These are phyloP conservation scores for Tachypleus tridentatus DNA, from an alignment of 1,140 invertebrate species.

Conservation along the genomic window DNA sequence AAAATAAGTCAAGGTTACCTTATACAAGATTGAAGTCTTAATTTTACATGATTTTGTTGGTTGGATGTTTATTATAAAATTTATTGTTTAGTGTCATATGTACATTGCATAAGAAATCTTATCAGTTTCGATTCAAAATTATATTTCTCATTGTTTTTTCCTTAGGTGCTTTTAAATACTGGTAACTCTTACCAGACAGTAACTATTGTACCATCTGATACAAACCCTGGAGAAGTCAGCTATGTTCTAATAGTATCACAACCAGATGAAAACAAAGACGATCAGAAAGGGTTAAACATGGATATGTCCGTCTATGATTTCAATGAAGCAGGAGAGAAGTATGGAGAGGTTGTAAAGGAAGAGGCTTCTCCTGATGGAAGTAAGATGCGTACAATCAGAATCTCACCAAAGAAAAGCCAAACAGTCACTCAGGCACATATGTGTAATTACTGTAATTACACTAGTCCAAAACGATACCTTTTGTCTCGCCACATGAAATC, in stretches of 20 bases:
- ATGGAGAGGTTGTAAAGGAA: slow-evolving; percentile 19
- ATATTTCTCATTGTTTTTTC: not conserved
- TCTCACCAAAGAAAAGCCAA: slow-evolving; percentile 53
- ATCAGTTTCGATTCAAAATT: too few species aligned
- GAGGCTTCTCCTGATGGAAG: slow-evolving; percentile 17
- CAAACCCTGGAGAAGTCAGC: slow-evolving; percentile 63
- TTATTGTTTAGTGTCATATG: too few species aligned
- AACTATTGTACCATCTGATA: slow-evolving; percentile 70
- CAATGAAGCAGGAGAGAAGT: slow-evolving; percentile 34
- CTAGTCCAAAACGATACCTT: slow-evolving; percentile 74
- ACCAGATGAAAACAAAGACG: slow-evolving; percentile 22
- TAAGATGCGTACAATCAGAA: slow-evolving; percentile 17
- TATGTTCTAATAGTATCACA: slow-evolving; percentile 81
- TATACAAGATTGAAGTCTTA: too few species aligned
- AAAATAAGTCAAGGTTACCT: too few species aligned
- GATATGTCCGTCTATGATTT: slow-evolving; percentile 45
- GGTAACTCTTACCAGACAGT: slow-evolving; percentile 57
- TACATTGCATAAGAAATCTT: too few species aligned
- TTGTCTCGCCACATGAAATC: slow-evolving; percentile 88
- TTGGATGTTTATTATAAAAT: too few species aligned
- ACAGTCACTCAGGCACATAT: slow-evolving; percentile 57
- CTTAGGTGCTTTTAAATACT: slow-evolving; percentile 18
- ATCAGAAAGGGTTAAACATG: slow-evolving; percentile 18
- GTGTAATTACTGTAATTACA: slow-evolving; percentile 85
- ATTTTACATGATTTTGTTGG: too few species aligned